phyloP scores from a whole-genome alignment of 2,888 invertebrate species.

The Mayetiola destructor region DNA sequence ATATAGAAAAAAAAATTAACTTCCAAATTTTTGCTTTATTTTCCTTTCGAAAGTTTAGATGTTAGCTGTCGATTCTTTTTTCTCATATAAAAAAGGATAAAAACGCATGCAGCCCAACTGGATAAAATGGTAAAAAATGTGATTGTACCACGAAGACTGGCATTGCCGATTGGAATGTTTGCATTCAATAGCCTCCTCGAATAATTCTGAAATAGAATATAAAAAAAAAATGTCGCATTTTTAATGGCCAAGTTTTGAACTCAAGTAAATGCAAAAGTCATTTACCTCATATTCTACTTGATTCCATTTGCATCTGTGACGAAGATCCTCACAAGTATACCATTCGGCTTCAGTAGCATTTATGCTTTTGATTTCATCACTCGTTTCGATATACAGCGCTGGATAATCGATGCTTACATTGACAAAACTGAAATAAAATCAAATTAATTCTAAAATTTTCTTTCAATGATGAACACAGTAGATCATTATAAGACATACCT shows the following conservation, averaged over 20 bases:
- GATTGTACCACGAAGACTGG: not conserved
- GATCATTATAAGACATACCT: not conserved
- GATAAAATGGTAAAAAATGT: constrained; percentile 4
- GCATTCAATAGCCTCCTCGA: not conserved
- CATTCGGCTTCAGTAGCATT: not conserved
- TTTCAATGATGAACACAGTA: not conserved
- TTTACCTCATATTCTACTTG: constrained; percentile 5
- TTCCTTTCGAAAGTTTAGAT: not conserved
- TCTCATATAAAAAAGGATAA: not conserved
- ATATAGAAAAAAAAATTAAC: too few relatives aligned
- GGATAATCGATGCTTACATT: constrained; percentile 5
- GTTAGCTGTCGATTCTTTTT: not conserved
- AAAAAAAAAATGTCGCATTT: not conserved
- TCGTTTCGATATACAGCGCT: not conserved
- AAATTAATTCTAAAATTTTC: not conserved
- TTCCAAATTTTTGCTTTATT: too few relatives aligned
- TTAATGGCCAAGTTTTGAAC: not conserved
- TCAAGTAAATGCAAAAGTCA: not conserved
- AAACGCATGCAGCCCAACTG: not conserved
- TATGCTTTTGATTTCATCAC: not conserved
- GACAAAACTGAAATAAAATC: not conserved
- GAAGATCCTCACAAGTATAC: not conserved
- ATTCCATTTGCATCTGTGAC: not conserved
- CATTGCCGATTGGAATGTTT: constrained; percentile 12
- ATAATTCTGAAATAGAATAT: not conserved